Evolutionary conservation across 2,888 invertebrate species (phyloP).

Genomic region (Heliconius ismenius): DNA sequence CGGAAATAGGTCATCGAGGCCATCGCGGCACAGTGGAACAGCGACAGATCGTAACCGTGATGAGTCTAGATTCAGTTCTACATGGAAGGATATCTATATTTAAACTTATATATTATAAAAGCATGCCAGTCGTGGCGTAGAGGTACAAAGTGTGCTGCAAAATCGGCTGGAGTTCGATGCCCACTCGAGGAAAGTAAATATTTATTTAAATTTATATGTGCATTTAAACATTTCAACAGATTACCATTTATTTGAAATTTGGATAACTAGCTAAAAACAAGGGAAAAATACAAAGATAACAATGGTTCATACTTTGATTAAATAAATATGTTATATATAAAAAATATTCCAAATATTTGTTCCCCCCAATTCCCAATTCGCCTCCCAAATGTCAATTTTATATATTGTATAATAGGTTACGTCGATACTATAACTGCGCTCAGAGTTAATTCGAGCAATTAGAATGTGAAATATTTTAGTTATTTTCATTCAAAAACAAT

Average conservation of each 20-base stretch:
- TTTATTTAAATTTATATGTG: background rate
- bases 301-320: too few relatives aligned
- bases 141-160: background rate
- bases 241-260: too few relatives aligned
- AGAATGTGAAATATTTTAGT: background rate
- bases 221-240: too few relatives aligned
- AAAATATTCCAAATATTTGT: too few relatives aligned
- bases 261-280: too few relatives aligned
- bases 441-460: background rate
- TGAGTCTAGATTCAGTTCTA: background rate
- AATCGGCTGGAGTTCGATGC: background rate
- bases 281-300: too few relatives aligned
- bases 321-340: too few relatives aligned
- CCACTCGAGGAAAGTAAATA: background rate
- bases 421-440: background rate
- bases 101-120: too few relatives aligned
- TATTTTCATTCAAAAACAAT: background rate
- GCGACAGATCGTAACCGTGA: background rate
- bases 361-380: too few relatives aligned
- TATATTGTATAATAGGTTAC: background rate
- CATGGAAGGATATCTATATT: too few relatives aligned
- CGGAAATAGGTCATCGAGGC: background rate
- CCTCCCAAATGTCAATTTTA: too few relatives aligned
- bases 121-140: background rate
- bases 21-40: background rate